Conservation (phyloP, 2,113 vertebrate genomes). For the Elanoides forficatus region DNA sequence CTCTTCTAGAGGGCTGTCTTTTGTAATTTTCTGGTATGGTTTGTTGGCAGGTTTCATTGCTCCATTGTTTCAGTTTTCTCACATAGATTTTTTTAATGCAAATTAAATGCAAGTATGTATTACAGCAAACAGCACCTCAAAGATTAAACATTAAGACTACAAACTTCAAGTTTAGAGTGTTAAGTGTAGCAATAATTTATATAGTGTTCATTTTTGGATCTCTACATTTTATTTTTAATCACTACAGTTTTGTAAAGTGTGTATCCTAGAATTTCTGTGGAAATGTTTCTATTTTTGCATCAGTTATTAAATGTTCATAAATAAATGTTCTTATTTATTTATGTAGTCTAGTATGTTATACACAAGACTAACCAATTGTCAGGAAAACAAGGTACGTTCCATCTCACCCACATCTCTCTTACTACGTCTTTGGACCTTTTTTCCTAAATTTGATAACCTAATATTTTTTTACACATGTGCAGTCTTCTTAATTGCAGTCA, state of each 20-base stretch:
- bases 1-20: not conserved
- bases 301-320: not conserved
- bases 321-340: not conserved
- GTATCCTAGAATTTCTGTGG: not conserved
- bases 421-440: not conserved
- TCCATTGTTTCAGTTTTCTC: not conserved
- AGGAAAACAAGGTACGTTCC: not conserved
- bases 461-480: not conserved
- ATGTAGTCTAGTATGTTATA: not conserved
- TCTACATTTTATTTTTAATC: not conserved
- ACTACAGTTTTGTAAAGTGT: not conserved
- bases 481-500: not conserved
- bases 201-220: not conserved
- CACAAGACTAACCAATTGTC: not conserved
- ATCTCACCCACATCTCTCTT: not conserved
- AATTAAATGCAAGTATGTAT: not conserved
- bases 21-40: not conserved
- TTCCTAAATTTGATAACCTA: not conserved
- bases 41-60: not conserved
- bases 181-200: not conserved
- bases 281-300: not conserved
- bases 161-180: not conserved
- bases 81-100: not conserved
- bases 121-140: not conserved
- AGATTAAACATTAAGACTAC: not conserved